These are phyloP conservation scores for Myripristis jacobus DNA, from an alignment of 2,797 vertebrate genomes.

Conservation along the genomic window DNA sequence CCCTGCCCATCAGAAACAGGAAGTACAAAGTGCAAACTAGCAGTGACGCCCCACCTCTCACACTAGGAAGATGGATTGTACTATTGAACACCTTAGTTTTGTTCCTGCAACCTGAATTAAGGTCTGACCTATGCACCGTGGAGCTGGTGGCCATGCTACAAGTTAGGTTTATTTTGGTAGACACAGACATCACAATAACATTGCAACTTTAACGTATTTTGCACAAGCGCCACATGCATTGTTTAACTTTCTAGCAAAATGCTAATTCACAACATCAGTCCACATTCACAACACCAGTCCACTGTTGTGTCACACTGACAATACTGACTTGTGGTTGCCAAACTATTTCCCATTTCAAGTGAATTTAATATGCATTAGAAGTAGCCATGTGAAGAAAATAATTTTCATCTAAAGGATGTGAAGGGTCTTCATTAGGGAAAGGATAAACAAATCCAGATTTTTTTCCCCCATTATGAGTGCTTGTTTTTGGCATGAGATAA, in stretches of 20 bases:
- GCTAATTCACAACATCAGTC: no score
- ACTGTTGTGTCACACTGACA: neutral
- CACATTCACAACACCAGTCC: no score
- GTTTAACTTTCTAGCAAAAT: no score
- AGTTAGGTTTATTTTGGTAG: no score
- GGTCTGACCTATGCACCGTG: neutral
- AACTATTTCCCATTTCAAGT: neutral
- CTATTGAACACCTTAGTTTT: slow-evolving; percentile 56
- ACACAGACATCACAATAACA: no score
- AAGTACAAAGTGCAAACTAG: slow-evolving; percentile 82
- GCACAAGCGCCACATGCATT: no score
- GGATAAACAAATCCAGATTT: neutral
- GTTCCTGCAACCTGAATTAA: slow-evolving; percentile 20
- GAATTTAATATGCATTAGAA: neutral
- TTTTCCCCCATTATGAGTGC: neutral
- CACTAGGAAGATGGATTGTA: slow-evolving; percentile 65
- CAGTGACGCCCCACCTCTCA: slow-evolving; percentile 69
- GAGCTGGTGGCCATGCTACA: neutral
- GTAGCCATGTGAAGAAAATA: neutral
- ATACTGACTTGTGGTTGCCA: neutral
- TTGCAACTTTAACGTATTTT: no score
- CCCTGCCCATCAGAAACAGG: slow-evolving; percentile 80
- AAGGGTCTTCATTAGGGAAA: neutral
- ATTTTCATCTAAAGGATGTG: neutral
- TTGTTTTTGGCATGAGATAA: slow-evolving; percentile 10